Conservation (phyloP, 2,888 invertebrate species). For the Sycophila texana region DNA sequence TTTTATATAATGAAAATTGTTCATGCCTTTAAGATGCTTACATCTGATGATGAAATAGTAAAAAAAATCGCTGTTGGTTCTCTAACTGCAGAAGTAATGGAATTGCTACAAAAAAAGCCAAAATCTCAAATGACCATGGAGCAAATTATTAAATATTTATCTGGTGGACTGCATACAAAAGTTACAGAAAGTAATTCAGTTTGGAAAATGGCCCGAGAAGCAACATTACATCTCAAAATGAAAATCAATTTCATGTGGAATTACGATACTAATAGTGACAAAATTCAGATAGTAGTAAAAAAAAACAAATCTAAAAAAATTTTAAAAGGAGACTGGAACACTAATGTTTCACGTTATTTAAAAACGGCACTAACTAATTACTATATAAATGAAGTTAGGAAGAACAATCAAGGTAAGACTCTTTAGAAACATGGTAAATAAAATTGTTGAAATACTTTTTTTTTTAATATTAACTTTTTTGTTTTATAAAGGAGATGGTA, state of each 20-base stretch:
- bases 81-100: slow-evolving; percentile 14
- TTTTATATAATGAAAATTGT: slow-evolving; percentile 44
- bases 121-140: neutral
- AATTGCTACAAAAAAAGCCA: neutral
- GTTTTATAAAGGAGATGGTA: too few relatives aligned
- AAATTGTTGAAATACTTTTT: neutral
- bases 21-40: slow-evolving; percentile 44
- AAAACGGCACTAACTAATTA: neutral
- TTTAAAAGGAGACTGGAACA: neutral
- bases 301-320: neutral
- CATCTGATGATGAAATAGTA: slow-evolving; percentile 21
- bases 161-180: slow-evolving; percentile 24
- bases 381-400: neutral
- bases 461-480: too few relatives aligned
- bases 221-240: slow-evolving; percentile 21
- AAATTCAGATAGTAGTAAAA: slow-evolving; percentile 8
- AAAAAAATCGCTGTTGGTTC: slow-evolving; percentile 25
- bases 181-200: neutral
- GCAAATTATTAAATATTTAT: slow-evolving; percentile 20
- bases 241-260: slow-evolving; percentile 34
- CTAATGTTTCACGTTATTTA: neutral
- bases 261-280: neutral
- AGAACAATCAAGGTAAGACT: slow-evolving; percentile 23
- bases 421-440: neutral
- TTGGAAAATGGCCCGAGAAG: slow-evolving; percentile 27